Base-by-base conservation (phyloP, 2,888 invertebrate species). In the Pseudococcus viburni region DNA sequence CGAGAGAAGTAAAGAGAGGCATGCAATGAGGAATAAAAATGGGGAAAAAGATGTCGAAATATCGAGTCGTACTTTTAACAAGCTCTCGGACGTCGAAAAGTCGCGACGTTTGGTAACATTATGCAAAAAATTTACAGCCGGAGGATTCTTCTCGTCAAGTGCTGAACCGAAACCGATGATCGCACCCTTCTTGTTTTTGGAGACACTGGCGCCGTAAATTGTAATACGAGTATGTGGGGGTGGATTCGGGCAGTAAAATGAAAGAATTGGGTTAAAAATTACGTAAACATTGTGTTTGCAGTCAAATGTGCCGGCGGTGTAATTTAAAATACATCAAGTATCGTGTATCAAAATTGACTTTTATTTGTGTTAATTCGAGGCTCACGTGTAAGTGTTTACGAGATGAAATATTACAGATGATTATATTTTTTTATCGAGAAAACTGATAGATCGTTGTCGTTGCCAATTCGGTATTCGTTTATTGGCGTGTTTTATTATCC, bases 41-140 rank as follows among this genome's bases (percentile, higher is more conserved):
- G 26, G 26, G 26, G 26, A n/a, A 55, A n/a, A 59, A 19, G 5
- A 19, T 59, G n/a, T 59, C 7, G 59, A 19, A 59, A 59, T 9
- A 19, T 59, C 59, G 59, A 59, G 59, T 8, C 59, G 6, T 8
- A 59, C 59, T 33, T 59, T 59, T 59, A 59, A 59, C 59, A 19
- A 19, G 59, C n/a, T 59, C n/a, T 59, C 59, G 59, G 59, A 59
- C 59, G 19, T n/a, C 59, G n/a, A 19, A 59, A 59, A 8, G 59
- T 59, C 59, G 59, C 59, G 59, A 19, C 55, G 59, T 59, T 59
- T 59, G 59, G n/a, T 59, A 59, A 59, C 59, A 59, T 59, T 59
- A 59, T 59, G 59, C 59, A 59, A 59, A 59, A 59, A 59, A 19
- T 59, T 59, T 6, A 33, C 26, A 33, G 11, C 59, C 19, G 9